Evolutionary conservation across 2,113 vertebrate species (phyloP), one percentile per base, ranked within the genome.

Genomic region (Clupea harengus): DNA sequence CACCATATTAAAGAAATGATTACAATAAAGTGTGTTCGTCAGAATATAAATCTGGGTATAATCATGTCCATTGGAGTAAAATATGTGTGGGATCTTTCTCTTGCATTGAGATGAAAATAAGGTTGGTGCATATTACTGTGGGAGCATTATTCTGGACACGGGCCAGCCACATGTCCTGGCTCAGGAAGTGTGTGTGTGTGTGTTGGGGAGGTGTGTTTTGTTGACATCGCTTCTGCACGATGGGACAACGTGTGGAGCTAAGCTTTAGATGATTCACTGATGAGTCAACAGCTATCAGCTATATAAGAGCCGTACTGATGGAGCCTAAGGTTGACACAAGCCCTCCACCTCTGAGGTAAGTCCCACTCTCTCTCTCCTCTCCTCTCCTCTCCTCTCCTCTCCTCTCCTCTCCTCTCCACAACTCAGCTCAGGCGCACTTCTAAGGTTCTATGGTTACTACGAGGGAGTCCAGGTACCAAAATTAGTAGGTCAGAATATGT

Each of bases 251-350:
- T 46, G 81, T 75, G 57, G 75, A 83, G 85, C 81, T 85, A 85
- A 85, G 86, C 81, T 86, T 88, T 85, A 89, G 88, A 86, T 90
- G 89, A 90, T 90, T 90, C 89, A 90, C 46, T 82, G 86, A 85
- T 90, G 89, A 90, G 88, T 90, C 89, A 90, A 89, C 88, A 86
- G 57, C 86, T 81, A 88, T 83, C 83, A 86, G 84, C 89, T 90
- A 90, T 90, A 90, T 75, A 90, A 90, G 83, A 47, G 84, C 86
- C 67, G 11, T 32, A 85, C 88, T 89, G 86, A 90, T 89, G 89
- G 88, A 88, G 85, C 25, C 86, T 80, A 86, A 82, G 57, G 83
- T 88, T 89, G 86, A 86, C 46, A 89, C 88, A 88, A 87, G 47
- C 86, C 82, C 44, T 88, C 52, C 85, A 89, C 85, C 85, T 85